Evolutionary conservation across 2,888 invertebrate genomes (phyloP).

Genomic region (Tetheella fluctuosa): DNA sequence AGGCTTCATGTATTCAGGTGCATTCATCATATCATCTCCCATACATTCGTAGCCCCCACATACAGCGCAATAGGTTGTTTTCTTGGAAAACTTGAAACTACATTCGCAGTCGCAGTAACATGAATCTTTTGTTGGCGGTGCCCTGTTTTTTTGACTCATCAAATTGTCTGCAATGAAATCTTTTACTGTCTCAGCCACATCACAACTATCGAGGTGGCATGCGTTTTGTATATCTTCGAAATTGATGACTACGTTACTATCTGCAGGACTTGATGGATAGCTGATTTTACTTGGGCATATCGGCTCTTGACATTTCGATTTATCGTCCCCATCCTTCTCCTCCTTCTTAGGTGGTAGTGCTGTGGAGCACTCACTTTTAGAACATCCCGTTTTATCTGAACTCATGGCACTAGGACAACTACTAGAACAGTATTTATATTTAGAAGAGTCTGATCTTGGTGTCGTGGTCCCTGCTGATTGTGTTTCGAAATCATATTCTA

Average conservation of each 20-base stretch:
- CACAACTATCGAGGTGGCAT: conserved; percentile 70
- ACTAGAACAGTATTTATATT: conserved; percentile 55
- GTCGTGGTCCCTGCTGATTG: conserved; percentile 30
- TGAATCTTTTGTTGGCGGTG: conserved; percentile 41
- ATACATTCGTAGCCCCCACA: conserved; percentile 76
- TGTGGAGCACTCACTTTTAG: conserved; percentile 56
- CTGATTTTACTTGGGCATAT: conserved; percentile 44
- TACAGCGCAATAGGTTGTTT: conserved; percentile 73
- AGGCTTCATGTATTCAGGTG: conserved; percentile 64
- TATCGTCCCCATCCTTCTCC: conserved; percentile 18
- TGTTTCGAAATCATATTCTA: conserved; percentile 62
- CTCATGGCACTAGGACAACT: conserved; percentile 59
- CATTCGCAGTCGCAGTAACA: conserved; percentile 78
- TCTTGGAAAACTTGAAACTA: conserved; percentile 64
- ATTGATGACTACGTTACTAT: conserved; percentile 63
- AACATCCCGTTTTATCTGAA: conserved; percentile 53
- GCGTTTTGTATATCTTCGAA: conserved; percentile 67
- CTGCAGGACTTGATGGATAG: conserved; percentile 65
- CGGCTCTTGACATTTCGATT: conserved; percentile 43
- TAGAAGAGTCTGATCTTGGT: conserved; percentile 35
- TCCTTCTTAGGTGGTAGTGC: conserved; percentile 24
- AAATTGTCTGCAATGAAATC: conserved; percentile 64
- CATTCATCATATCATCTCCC: conserved; percentile 64
- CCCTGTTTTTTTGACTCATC: conserved; percentile 43
- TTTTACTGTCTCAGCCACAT: conserved; percentile 67